Evolutionary conservation across 1,140 invertebrate species (phyloP).

Genomic region (Araneus ventricosus): DNA sequence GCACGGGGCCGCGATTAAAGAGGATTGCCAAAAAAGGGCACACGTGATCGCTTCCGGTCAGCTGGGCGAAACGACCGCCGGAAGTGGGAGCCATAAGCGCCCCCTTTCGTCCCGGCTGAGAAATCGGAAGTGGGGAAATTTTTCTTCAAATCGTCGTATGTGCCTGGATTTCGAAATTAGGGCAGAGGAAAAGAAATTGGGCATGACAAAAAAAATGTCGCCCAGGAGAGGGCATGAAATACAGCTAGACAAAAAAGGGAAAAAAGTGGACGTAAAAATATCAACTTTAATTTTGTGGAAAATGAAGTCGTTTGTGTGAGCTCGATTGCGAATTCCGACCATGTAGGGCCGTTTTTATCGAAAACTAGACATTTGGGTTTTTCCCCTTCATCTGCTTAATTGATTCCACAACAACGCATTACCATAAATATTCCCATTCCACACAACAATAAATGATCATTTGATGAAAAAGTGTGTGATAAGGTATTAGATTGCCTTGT

Average conservation of each 20-base stretch:
- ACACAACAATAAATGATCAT: not conserved
- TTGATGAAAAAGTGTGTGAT: not conserved
- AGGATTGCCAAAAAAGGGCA: slow-evolving; percentile 51
- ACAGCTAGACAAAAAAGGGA: not conserved
- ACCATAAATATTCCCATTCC: not conserved
- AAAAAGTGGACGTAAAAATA: not conserved
- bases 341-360: not conserved
- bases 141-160: slow-evolving; percentile 60
- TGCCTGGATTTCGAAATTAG: slow-evolving; percentile 49
- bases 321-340: not conserved
- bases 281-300: slow-evolving; percentile 22
- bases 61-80: slow-evolving; percentile 49
- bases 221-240: not conserved
- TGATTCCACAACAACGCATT: not conserved
- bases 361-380: not conserved
- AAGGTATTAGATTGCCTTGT: no score
- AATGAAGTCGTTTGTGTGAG: slow-evolving; percentile 4
- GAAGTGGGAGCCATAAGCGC: slow-evolving; percentile 54
- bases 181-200: slow-evolving; percentile 33
- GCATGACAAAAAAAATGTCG: slow-evolving; percentile 54
- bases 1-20: slow-evolving; percentile 61
- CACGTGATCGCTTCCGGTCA: slow-evolving; percentile 59
- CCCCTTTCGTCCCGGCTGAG: slow-evolving; percentile 6
- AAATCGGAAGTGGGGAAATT: slow-evolving; percentile 58
- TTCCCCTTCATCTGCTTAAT: not conserved